phyloP scores from a whole-genome alignment of 30 jellyfish, hydroid and myxozoan genomes.

The Haliclystus octoradiatus region DNA sequence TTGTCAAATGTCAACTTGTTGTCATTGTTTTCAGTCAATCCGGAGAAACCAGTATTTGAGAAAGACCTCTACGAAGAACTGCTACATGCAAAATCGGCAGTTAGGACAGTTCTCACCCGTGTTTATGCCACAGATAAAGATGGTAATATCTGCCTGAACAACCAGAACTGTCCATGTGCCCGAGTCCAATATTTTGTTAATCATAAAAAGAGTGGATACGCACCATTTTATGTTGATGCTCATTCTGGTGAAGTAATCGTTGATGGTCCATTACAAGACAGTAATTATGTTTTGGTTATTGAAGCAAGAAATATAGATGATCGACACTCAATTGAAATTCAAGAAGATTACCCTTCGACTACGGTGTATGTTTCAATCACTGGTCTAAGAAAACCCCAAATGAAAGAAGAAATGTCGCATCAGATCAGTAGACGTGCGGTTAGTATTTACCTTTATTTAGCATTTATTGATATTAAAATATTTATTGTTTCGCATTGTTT shows the following conservation, averaged over 20 bases:
- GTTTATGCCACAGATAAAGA: slow-evolving; percentile 33
- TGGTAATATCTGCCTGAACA: slow-evolving; percentile 12
- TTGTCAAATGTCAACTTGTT: too few relatives aligned
- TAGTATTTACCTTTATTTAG: too few relatives aligned
- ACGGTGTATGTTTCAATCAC: too few relatives aligned
- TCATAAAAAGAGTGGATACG: neutral
- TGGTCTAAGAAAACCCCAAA: too few relatives aligned
- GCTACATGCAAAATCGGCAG: neutral
- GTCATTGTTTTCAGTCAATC: neutral
- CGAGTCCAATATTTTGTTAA: slow-evolving; percentile 1
- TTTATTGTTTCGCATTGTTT: too few relatives aligned
- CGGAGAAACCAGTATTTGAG: neutral
- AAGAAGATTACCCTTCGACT: too few relatives aligned
- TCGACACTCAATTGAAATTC: neutral
- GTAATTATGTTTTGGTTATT: neutral
- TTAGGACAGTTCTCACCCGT: slow-evolving; percentile 9
- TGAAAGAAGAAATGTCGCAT: too few relatives aligned
- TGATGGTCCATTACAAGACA: neutral
- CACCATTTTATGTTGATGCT: neutral
- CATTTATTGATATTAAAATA: too few relatives aligned
- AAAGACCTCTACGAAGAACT: neutral
- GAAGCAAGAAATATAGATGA: neutral
- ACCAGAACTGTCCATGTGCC: slow-evolving; percentile 45
- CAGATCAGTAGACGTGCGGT: too few relatives aligned
- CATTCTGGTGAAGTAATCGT: neutral